Conservation (phyloP, 2,888 invertebrate genomes). For the Sepioteuthis lessoniana region DNA sequence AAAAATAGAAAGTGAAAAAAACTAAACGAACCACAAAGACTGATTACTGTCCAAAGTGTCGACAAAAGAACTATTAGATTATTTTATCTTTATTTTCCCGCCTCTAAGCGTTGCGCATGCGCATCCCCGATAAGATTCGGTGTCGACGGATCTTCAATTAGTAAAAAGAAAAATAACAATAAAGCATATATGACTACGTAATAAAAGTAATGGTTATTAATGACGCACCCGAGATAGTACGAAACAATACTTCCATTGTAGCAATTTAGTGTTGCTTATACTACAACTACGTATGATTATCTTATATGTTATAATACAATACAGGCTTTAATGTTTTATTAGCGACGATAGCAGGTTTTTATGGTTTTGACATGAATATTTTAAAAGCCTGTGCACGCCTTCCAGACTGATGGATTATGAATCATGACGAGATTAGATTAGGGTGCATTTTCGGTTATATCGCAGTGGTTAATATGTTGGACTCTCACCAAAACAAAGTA, state of each 20-base stretch:
- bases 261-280: neutral
- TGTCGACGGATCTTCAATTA: constrained; percentile 16
- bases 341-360: too few species aligned
- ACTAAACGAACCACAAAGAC: neutral
- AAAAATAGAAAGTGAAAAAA: neutral
- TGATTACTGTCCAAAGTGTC: neutral
- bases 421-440: too few species aligned
- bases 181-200: neutral
- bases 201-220: neutral
- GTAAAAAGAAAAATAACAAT: neutral
- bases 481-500: too few species aligned
- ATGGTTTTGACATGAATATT: too few species aligned
- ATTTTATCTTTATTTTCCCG: neutral
- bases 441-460: too few species aligned
- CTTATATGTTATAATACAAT: neutral
- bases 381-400: too few species aligned
- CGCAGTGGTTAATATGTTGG: too few species aligned
- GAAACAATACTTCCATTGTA: neutral
- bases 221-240: neutral
- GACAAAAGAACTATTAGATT: neutral
- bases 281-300: neutral
- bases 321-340: too few species aligned
- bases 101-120: neutral
- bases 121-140: neutral
- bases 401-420: too few species aligned